Evolutionary conservation across 2,113 vertebrate genomes (phyloP).

Genomic region (Puntigrus tetrazona): DNA sequence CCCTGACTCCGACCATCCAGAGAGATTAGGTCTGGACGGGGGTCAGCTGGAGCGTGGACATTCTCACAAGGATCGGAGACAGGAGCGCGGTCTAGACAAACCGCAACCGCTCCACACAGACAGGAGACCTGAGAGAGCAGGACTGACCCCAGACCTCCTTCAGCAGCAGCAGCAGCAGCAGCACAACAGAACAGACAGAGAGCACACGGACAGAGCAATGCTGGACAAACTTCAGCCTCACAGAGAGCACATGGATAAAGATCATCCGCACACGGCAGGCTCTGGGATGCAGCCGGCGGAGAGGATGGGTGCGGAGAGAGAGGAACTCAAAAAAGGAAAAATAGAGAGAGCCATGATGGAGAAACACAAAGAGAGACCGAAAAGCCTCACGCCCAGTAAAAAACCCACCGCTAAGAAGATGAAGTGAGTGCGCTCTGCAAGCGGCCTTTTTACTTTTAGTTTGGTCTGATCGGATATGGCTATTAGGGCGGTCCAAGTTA

Average conservation of each 20-base stretch:
- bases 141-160: slow-evolving; percentile 39
- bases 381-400: slow-evolving; percentile 48
- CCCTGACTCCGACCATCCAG: slow-evolving; percentile 50
- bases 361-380: slow-evolving; percentile 53
- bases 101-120: slow-evolving; percentile 40
- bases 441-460: neutral
- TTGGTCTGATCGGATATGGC: neutral
- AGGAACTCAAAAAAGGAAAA: slow-evolving; percentile 51
- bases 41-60: slow-evolving; percentile 45
- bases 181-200: slow-evolving; percentile 3
- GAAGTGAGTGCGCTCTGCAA: slow-evolving; percentile 48
- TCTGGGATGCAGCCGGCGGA: slow-evolving; percentile 38
- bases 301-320: slow-evolving; percentile 33
- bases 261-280: slow-evolving; percentile 22
- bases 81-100: slow-evolving; percentile 46
- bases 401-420: slow-evolving; percentile 56
- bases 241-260: slow-evolving; percentile 42
- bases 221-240: slow-evolving; percentile 51
- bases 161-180: neutral
- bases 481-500: neutral
- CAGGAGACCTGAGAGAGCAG: slow-evolving; percentile 42
- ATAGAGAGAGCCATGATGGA: slow-evolving; percentile 44
- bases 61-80: slow-evolving; percentile 39
- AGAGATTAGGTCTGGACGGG: slow-evolving; percentile 45
- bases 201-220: slow-evolving; percentile 37